Percentiles rank a stretch among this genome's conserved stretches.
These are phyloP conservation scores for Drosophila sp. DNA, from an alignment of 1,140 invertebrate species.

Conservation along the genomic window DNA sequence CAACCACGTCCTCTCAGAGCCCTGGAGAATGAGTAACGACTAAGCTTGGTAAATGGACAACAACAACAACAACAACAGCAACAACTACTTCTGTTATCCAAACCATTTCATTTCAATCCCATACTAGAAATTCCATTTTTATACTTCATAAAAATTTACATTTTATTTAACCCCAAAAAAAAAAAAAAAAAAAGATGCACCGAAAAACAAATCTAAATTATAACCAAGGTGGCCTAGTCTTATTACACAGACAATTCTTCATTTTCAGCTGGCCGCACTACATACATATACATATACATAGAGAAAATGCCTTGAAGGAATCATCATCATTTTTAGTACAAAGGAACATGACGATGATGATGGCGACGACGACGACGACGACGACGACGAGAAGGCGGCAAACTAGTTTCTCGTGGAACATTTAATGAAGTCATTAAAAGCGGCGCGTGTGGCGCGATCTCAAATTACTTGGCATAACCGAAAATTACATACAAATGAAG, in stretches of 20 bases:
- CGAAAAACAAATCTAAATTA: constrained; percentile 8
- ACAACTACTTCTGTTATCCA: constrained; percentile 42
- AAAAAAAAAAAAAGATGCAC: constrained; percentile 26
- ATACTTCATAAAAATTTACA: constrained; percentile 52
- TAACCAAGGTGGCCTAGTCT: constrained; percentile 58
- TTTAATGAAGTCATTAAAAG: constrained; percentile 82
- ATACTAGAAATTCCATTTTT: constrained; percentile 17
- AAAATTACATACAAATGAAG: constrained; percentile 69
- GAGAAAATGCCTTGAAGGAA: constrained; percentile 63
- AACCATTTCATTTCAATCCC: constrained; percentile 21
- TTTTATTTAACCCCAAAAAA: constrained; percentile 31
- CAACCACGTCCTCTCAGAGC: constrained; percentile 57
- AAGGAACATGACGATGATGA: constrained; percentile 25
- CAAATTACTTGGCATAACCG: constrained; percentile 80
- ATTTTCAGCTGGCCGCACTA: constrained; percentile 51
- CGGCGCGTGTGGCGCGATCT: constrained; percentile 81
- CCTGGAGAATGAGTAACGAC: constrained; percentile 77
- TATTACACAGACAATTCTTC: constrained; percentile 27
- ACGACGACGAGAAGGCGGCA: constrained; percentile 23
- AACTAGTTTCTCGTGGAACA: constrained; percentile 67
- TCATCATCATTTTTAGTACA: constrained; percentile 55
- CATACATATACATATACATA: neutral
- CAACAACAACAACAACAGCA: constrained; percentile 22
- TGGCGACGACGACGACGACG: constrained; percentile 1
- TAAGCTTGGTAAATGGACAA: constrained; percentile 68